Percentiles rank a stretch among this genome's conserved stretches.
phyloP scores from a whole-genome alignment of 2,113 vertebrate genomes.

The Bombycilla garrulus region DNA sequence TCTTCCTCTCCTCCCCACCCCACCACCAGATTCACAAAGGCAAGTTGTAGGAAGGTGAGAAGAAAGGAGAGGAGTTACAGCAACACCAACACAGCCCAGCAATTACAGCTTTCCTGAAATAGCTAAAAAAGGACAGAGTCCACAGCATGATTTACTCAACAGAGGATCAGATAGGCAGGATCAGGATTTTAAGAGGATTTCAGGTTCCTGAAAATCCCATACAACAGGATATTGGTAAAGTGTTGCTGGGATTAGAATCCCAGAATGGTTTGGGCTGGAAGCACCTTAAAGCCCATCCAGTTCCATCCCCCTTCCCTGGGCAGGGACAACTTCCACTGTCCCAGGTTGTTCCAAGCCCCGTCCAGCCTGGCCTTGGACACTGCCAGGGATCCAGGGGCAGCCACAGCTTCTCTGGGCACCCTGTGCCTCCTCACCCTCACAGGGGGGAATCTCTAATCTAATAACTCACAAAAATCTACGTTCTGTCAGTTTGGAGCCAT shows the following conservation, averaged over 20 bases:
- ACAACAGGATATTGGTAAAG: neutral
- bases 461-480: neutral
- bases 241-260: neutral
- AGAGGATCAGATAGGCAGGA: neutral
- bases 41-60: neutral
- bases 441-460: neutral
- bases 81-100: neutral
- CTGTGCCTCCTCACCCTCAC: accelerated
- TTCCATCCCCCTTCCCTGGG: accelerated
- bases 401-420: accelerated
- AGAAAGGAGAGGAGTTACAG: neutral
- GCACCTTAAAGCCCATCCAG: neutral
- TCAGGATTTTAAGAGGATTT: neutral
- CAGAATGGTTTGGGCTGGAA: neutral
- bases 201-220: neutral
- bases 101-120: neutral
- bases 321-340: neutral
- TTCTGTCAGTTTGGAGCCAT: neutral
- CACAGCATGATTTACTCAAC: neutral
- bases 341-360: accelerated
- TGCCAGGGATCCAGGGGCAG: neutral
- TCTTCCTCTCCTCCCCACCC: neutral
- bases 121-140: neutral
- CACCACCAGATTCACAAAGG: neutral
- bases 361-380: neutral